These are phyloP conservation scores for Acrobasis suavella DNA, from an alignment of 2,888 invertebrate species.

Conservation along the genomic window DNA sequence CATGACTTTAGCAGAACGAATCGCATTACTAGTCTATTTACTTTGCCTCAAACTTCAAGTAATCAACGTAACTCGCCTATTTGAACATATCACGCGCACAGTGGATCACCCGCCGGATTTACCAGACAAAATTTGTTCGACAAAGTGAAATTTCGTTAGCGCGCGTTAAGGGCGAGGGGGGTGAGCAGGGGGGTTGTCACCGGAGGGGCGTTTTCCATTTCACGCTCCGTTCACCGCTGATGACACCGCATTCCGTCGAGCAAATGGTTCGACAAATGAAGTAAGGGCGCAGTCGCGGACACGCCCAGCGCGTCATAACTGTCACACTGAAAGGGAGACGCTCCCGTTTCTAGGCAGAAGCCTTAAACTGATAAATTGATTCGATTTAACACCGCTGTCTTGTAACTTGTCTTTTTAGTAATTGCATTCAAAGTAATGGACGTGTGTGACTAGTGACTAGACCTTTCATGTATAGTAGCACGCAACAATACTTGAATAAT, in stretches of 20 bases:
- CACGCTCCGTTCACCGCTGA: conserved; percentile 78
- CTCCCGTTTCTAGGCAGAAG: conserved; percentile 43
- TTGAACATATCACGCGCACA: conserved; percentile 51
- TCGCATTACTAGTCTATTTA: conserved; percentile 38
- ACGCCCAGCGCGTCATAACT: conserved; percentile 79
- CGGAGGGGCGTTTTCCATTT: conserved; percentile 80
- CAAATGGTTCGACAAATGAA: conserved; percentile 82
- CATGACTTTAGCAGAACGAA: conserved; percentile 36
- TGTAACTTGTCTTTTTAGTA: conserved; percentile 27
- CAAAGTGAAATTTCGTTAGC: conserved; percentile 74
- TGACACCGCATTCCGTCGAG: conserved; percentile 78
- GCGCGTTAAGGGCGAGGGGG: conserved; percentile 56
- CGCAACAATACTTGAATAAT: conserved; percentile 2
- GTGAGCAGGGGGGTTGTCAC: conserved; percentile 58
- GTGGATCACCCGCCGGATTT: conserved; percentile 40
- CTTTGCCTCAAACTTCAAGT: conserved; percentile 43
- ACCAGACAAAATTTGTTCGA: conserved; percentile 50
- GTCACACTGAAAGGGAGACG: conserved; percentile 55
- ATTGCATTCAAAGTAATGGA: conserved; percentile 14
- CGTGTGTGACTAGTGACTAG: not conserved
- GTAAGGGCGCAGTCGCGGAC: conserved; percentile 68
- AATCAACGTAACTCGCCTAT: conserved; percentile 54
- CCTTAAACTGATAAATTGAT: conserved; percentile 64
- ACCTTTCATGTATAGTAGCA: not conserved
- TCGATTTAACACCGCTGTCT: conserved; percentile 55